Conservation (phyloP, 1,140 invertebrate genomes). For the Eupeodes corollae region DNA sequence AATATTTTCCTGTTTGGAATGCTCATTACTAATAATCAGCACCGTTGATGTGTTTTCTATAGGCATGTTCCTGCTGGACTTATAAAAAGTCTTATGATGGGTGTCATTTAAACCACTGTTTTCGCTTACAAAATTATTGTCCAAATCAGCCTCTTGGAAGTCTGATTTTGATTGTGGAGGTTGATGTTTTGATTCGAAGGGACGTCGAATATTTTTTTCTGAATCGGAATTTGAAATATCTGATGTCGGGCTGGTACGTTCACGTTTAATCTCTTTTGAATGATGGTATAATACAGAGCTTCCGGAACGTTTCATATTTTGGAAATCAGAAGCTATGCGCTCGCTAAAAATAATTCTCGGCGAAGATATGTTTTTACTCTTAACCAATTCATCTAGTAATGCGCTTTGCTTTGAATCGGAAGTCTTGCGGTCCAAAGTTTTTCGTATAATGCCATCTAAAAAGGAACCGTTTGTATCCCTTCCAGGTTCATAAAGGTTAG, state of each 20-base stretch:
- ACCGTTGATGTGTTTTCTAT: too few relatives aligned
- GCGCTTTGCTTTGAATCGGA: conserved; percentile 43
- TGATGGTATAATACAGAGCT: conserved; percentile 21
- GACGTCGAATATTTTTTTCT: too few relatives aligned
- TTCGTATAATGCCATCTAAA: conserved; percentile 68
- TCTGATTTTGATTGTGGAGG: too few relatives aligned
- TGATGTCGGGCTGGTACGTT: conserved; percentile 19
- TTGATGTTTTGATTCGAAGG: too few relatives aligned
- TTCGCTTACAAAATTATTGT: too few relatives aligned
- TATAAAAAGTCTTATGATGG: too few relatives aligned
- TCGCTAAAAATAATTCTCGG: conserved; percentile 22
- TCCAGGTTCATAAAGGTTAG: conserved; percentile 47
- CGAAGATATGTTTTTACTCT: conserved; percentile 46
- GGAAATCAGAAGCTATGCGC: conserved; percentile 10
- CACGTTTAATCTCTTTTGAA: conserved; percentile 27
- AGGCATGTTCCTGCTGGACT: too few relatives aligned
- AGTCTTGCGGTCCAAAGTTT: conserved; percentile 43
- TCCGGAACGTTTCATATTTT: conserved; percentile 20
- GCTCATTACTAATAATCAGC: too few relatives aligned
- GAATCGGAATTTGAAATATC: too few relatives aligned
- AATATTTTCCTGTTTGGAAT: background rate
- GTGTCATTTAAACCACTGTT: too few relatives aligned
- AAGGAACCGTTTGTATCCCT: conserved; percentile 58
- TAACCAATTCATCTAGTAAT: conserved; percentile 57
- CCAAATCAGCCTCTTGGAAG: too few relatives aligned